Evolutionary conservation across 2,113 vertebrate species (phyloP), one percentile per base, ranked within the genome.

Genomic region (Cryptotis parvus): DNA sequence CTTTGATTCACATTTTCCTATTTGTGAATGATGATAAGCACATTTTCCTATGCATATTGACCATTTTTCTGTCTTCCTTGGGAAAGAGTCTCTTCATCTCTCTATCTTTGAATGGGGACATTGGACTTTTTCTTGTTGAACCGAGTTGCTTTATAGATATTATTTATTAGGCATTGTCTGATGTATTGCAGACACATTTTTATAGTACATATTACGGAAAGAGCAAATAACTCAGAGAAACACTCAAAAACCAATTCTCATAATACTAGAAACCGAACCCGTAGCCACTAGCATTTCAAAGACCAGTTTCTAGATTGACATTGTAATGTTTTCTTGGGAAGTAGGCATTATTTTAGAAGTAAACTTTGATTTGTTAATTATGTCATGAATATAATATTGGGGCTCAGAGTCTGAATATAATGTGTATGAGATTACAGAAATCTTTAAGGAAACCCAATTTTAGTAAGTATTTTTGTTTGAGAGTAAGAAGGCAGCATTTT

Each of bases 301-400:
- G 27, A n/a, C n/a, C 22, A 9, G 37, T 73, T 69, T 84, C 31
- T 58, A 55, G 11, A 8, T 87, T 75, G 83, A 31, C 27, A 83
- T 41, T 78, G 58, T 92, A 58, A 0, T 77, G 4, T 87, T 82
- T 55, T 88, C 11, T 65, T 41, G 43, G 29, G 15, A 74, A 73
- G 10, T 18, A 39, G 89, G 24, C 27, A 61, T 61, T 77, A 61
- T 15, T 81, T 3, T 33, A 84, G 9, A 86, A 83, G 65, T 75
- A 33, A 4, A 52, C 15, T 14, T 73, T 79, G 8, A 43, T 96
- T 83, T 81, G 27, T 35, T 87, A 70, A 68, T n/a, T n/a, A 92
- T 35, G 8, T 18, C 6, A 7, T 84, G 31, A 78, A 66, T 3
- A 86, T 49, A 52, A 52, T 10, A 43, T 29, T n/a, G n/a, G n/a